Base-by-base conservation (phyloP, 2,797 vertebrate genomes). In the Meriones psammophilus region DNA sequence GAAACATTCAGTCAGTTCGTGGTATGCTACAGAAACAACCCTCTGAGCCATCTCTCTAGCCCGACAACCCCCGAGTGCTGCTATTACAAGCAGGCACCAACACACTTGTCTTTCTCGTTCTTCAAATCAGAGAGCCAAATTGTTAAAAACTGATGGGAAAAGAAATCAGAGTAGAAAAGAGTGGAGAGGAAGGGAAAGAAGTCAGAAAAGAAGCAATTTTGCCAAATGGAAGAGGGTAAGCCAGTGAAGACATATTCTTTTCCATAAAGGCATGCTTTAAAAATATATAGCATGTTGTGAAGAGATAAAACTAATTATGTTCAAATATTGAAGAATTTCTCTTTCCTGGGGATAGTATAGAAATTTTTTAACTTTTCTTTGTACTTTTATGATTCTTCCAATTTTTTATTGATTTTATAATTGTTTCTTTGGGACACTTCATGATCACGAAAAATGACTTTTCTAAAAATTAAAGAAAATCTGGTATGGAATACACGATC, bases 341-440 rank as follows among this genome's bases (percentile, higher is more conserved):
- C 56, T 88, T 87, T 56, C 54, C 8, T 15, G 9, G 54, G 22
- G 6, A 76, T 4, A 71, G 6, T 62, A 79, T 3, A n/a, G 56
- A 33, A 54, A 36, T 12, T 58, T 64, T 68, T 90, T 71, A 12
- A 60, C 46, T 81, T 88, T 94, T 17, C 76, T 81, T 94, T 66
- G 12, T 56, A n/a, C 66, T 79, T 90, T 89, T 78, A n/a, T 64
- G 73, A 76, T 85, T 90, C 36, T 88, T 71, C 50, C 60, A 68
- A 39, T 42, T 90, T 80, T 62, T 30, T 54, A 78, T 81, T 73
- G 42, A 68, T 91, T 96, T 89, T 58, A 68, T 39, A 93, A 62
- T 81, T 85, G 78, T 39, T 73, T 92, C 66, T 69, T 86, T 66
- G 86, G 30, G 15, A 58, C 2, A 66, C 78, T 95, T 90, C 30